Evolutionary conservation across 2,888 invertebrate species (phyloP).

Genomic region (Drosophila greeni): DNA sequence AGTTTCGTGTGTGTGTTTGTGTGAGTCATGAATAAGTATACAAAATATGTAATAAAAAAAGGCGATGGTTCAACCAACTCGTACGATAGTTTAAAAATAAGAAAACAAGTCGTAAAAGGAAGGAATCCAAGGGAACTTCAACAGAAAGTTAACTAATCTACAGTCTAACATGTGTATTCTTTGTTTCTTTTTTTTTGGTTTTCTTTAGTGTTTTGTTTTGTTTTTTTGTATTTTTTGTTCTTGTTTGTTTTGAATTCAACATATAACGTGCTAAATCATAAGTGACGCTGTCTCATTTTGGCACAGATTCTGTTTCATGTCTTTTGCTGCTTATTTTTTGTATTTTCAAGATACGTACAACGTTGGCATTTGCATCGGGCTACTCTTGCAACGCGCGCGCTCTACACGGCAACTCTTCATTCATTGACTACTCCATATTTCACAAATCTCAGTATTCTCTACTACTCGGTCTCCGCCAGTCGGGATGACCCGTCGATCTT

Average conservation of each 20-base stretch:
- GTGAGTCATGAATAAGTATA: constrained; percentile 25
- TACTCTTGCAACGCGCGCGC: constrained; percentile 56
- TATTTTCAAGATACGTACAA: constrained; percentile 60
- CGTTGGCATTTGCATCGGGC: constrained; percentile 60
- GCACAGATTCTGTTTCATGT: constrained; percentile 65
- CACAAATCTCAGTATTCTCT: constrained; percentile 50
- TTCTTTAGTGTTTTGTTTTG: constrained; percentile 8
- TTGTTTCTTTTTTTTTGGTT: constrained; percentile 21
- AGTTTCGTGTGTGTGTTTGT: constrained; percentile 9
- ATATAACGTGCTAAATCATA: constrained; percentile 59
- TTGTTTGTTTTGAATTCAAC: constrained; percentile 50
- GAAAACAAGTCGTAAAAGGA: constrained; percentile 37
- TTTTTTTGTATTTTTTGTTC: constrained; percentile 8
- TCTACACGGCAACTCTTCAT: constrained; percentile 62
- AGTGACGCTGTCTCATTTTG: constrained; percentile 56
- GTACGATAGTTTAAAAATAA: constrained; percentile 46
- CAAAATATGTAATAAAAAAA: constrained; percentile 37
- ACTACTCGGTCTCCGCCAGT: constrained; percentile 6
- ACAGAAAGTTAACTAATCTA: constrained; percentile 56
- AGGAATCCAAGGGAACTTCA: constrained; percentile 50
- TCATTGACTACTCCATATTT: constrained; percentile 67
- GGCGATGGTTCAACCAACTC: constrained; percentile 30
- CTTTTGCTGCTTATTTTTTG: constrained; percentile 47
- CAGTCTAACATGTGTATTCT: constrained; percentile 39
- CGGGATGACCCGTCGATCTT: constrained; percentile 11